These are phyloP conservation scores for Anarrhichthys ocellatus DNA, from an alignment of 2,113 vertebrate genomes.

Conservation along the genomic window DNA sequence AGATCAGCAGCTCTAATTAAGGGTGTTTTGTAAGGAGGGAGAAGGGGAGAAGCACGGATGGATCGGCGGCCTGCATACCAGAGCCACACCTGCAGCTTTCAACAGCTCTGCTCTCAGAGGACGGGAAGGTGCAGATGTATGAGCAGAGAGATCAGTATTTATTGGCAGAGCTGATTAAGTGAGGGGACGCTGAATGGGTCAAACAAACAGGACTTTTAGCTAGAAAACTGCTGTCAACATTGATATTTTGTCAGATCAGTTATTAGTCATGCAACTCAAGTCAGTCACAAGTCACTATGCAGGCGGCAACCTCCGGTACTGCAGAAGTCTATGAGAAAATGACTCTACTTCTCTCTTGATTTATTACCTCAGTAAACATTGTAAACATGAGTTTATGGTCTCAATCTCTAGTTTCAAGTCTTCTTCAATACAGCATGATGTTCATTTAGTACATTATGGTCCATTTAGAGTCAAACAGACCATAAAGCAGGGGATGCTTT, in stretches of 20 bases:
- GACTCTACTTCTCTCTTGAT: too few species aligned
- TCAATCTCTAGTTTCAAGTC: too few species aligned
- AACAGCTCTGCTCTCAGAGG: not conserved
- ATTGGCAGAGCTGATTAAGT: not conserved
- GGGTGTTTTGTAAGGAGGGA: not conserved
- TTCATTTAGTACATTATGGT: too few species aligned
- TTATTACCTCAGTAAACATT: too few species aligned
- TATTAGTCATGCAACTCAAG: not conserved
- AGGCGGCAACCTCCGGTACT: too few species aligned
- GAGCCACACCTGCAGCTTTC: not conserved
- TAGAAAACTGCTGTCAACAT: too few species aligned
- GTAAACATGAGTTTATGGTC: too few species aligned
- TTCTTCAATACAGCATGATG: too few species aligned
- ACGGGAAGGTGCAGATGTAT: not conserved
- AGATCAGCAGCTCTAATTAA: slow-evolving; percentile 8
- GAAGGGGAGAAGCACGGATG: not conserved
- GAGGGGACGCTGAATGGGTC: not conserved
- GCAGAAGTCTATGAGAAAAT: too few species aligned
- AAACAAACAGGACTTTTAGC: not conserved
- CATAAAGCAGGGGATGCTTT: too few species aligned
- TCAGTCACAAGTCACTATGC: not conserved
- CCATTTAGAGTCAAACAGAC: too few species aligned
- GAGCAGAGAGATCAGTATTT: slow-evolving; percentile 1
- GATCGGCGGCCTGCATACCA: not conserved
- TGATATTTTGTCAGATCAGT: not conserved